phyloP scores from a whole-genome alignment of 2,797 vertebrate species.

The Esox lucius region DNA sequence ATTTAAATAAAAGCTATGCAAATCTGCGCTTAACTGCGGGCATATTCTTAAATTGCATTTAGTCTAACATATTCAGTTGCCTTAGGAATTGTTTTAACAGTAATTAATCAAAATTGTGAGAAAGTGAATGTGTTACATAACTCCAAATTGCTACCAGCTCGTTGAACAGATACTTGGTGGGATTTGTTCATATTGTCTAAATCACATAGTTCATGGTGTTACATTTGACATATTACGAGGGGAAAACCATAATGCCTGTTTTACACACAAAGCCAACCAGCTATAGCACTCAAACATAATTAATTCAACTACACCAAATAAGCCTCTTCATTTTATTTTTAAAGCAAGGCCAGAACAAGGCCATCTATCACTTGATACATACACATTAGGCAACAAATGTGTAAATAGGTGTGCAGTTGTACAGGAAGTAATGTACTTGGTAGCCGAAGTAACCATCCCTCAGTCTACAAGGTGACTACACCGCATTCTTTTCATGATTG shows the following conservation, averaged over 20 bases:
- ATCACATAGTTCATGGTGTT: not conserved
- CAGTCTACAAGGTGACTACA: not conserved
- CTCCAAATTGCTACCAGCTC: not conserved
- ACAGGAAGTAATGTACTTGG: not conserved
- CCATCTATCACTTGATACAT: not conserved
- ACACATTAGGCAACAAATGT: too few species aligned
- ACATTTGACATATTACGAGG: too few species aligned
- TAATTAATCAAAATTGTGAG: not conserved
- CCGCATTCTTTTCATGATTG: too few species aligned
- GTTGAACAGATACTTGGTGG: not conserved
- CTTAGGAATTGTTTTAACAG: not conserved
- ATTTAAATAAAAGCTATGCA: constrained; percentile 17
- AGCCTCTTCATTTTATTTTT: too few species aligned
- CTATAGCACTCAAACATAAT: too few species aligned
- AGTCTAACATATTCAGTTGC: not conserved
- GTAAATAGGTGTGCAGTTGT: not conserved
- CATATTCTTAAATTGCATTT: not conserved
- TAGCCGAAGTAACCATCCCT: not conserved
- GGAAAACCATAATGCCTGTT: too few species aligned
- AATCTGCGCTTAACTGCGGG: not conserved
- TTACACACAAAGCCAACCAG: too few species aligned
- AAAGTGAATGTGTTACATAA: not conserved
- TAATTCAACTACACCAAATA: too few species aligned
- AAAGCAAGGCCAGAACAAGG: too few species aligned
- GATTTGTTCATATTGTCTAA: not conserved